Base-by-base conservation (phyloP, 2,888 invertebrate species). In the Cosmorhoe ocellata region DNA sequence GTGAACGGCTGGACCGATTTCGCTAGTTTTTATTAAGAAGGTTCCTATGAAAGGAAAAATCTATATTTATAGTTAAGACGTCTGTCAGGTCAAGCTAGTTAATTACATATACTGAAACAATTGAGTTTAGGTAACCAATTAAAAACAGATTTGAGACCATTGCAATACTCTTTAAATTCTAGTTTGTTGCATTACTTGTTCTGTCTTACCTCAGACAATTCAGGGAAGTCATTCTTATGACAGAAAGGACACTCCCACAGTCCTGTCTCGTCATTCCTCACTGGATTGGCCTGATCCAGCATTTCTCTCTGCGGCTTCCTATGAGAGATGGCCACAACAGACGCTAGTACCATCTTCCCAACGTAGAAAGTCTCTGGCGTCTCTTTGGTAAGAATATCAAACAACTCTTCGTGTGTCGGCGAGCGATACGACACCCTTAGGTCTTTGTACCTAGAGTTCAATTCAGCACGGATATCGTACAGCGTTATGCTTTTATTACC, bases 161-260 rank as follows among this genome's bases (percentile, higher is more conserved):
- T n/a, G n/a, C n/a, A n/a, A n/a, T n/a, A n/a, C n/a, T n/a, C n/a
- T n/a, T n/a, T n/a, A n/a, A n/a, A n/a, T n/a, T n/a, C n/a, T n/a
- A n/a, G n/a, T n/a, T n/a, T n/a, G n/a, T n/a, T n/a, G n/a, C n/a
- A n/a, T n/a, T n/a, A n/a, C n/a, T 18, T 18, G 18, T 3, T 3
- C 4, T 40, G 38, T 22, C 68, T 77, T 67, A 90, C 91, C 90
- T 98, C 98, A 12, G 97, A 97, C 24, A 99, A 88, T 76, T 99
- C 99, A 0, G 97, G 96, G 70, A 99, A 98, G 81, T 98, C 98
- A 74, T 97, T 97, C 77, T 98, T 97, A 63, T 96, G 91, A 88
- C 99, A 99, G 85, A 99, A 98, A 0, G 98, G 98, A 90, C 99
- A 99, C 77, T 98, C 97, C 99, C 99, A 99, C 31, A 98, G 90